Evolutionary conservation across 1,140 invertebrate species (phyloP).

Genomic region (Pseudomyrmex sp.): DNA sequence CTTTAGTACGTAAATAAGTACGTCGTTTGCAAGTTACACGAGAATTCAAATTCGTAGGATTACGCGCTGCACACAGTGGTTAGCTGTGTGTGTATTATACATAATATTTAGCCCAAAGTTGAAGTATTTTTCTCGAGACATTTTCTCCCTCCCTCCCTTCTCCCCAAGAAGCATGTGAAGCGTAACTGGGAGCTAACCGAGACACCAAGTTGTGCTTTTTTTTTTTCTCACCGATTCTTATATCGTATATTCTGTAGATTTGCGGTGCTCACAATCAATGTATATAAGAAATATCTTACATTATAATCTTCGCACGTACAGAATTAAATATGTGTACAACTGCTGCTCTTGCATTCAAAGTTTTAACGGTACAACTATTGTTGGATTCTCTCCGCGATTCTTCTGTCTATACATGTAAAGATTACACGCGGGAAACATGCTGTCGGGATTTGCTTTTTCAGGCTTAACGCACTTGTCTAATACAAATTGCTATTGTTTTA

Average conservation of each 20-base stretch:
- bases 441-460: slow-evolving; percentile 37
- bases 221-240: slow-evolving; percentile 23
- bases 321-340: not conserved
- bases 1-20: not conserved
- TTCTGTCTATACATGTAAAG: not conserved
- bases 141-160: not conserved
- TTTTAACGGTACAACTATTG: slow-evolving; percentile 1
- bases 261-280: slow-evolving; percentile 6
- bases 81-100: not conserved
- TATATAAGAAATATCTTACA: slow-evolving; percentile 5
- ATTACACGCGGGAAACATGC: slow-evolving; percentile 5
- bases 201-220: slow-evolving; percentile 7
- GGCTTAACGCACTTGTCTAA: slow-evolving; percentile 15
- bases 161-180: too few relatives aligned
- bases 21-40: not conserved
- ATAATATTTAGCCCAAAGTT: not conserved
- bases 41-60: not conserved
- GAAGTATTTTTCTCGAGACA: not conserved
- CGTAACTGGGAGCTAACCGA: not conserved
- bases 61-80: not conserved
- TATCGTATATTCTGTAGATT: not conserved
- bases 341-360: not conserved
- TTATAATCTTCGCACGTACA: not conserved
- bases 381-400: not conserved
- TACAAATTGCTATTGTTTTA: not conserved